Conservation (phyloP, 2,797 vertebrate genomes). For the Parotocinclus haroldoi region DNA sequence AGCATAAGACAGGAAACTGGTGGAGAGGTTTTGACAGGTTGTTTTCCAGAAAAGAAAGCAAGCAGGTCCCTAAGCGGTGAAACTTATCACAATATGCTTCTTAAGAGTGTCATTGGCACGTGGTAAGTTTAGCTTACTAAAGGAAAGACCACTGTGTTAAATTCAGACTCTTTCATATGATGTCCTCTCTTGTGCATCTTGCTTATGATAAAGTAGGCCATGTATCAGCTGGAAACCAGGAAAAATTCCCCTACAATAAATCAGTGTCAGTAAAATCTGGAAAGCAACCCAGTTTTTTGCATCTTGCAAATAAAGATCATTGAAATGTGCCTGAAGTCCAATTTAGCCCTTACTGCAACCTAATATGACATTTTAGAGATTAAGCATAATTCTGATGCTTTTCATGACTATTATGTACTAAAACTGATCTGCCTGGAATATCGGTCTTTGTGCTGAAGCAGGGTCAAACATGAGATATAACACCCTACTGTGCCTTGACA, state of each 20-base stretch:
- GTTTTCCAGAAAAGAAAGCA: constrained; percentile 56
- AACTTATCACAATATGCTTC: constrained; percentile 37
- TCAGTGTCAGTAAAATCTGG: constrained; percentile 31
- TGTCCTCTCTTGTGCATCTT: background rate
- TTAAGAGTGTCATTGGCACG: constrained; percentile 39
- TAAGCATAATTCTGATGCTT: constrained; percentile 25
- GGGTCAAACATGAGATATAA: constrained; percentile 12
- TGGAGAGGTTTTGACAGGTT: constrained; percentile 58
- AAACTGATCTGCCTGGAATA: constrained; percentile 10
- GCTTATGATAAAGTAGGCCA: constrained; percentile 14
- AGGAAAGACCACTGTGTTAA: constrained; percentile 22
- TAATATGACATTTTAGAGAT: constrained; percentile 5
- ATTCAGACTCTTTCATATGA: constrained; percentile 14
- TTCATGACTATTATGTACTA: constrained; percentile 9
- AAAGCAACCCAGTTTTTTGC: constrained; percentile 19
- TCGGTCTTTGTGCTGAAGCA: constrained; percentile 20
- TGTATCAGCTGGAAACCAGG: constrained; percentile 32
- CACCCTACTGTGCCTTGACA: too few relatives aligned
- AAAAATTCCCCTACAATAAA: constrained; percentile 37
- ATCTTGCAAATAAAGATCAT: constrained; percentile 23
- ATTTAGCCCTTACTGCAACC: constrained; percentile 6
- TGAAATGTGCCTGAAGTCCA: constrained; percentile 27
- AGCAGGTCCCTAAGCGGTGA: constrained; percentile 45
- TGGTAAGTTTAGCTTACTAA: constrained; percentile 32
- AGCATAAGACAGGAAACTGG: constrained; percentile 60